Conservation (phyloP, 2,888 invertebrate genomes). For the Machimus atricapillus region DNA sequence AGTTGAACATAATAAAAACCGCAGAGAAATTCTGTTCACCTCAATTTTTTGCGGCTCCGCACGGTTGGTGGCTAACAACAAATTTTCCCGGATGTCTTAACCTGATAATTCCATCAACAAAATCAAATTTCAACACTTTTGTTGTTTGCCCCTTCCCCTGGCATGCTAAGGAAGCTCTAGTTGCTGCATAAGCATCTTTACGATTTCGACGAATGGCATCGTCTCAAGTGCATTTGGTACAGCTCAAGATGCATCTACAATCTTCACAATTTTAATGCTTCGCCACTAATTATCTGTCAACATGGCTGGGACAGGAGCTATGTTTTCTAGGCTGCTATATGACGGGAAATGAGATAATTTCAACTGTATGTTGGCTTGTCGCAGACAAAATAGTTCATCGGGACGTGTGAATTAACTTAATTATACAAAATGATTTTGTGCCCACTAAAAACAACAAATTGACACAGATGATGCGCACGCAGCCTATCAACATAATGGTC, state of each 20-base stretch:
- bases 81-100: neutral
- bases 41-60: neutral
- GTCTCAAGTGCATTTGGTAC: neutral
- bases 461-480: neutral
- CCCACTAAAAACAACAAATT: neutral
- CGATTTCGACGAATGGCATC: neutral
- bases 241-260: neutral
- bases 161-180: neutral
- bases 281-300: conserved; percentile 3
- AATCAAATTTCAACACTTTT: neutral
- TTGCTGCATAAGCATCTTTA: neutral
- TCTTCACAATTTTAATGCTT: conserved; percentile 6
- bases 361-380: neutral
- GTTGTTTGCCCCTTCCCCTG: neutral
- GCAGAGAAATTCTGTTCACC: neutral
- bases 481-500: neutral
- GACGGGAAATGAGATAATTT: conserved; percentile 27
- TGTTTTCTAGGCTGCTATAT: neutral
- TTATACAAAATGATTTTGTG: neutral
- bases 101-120: neutral
- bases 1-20: neutral
- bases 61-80: neutral
- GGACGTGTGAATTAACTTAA: neutral
- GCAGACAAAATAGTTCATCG: neutral
- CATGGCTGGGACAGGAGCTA: neutral